Evolutionary conservation across 2,113 vertebrate genomes (phyloP).

Genomic region (Corythoichthys haematopterus): DNA sequence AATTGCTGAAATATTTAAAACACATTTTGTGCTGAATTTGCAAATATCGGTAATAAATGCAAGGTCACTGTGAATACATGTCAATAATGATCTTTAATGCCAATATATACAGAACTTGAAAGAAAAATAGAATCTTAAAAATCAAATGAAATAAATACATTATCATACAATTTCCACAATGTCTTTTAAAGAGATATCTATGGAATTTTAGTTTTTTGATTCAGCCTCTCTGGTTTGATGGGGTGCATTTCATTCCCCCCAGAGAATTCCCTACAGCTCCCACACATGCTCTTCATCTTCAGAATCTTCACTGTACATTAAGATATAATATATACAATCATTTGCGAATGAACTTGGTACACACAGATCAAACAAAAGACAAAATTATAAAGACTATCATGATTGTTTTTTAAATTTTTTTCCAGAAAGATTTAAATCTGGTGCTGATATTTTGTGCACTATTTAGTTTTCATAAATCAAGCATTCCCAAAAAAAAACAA

Average conservation of each 20-base stretch:
- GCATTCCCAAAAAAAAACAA: neutral
- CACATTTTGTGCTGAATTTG: neutral
- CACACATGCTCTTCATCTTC: slow-evolving; percentile 60
- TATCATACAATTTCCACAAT: slow-evolving; percentile 92
- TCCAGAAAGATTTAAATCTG: slow-evolving; percentile 1
- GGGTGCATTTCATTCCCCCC: slow-evolving; percentile 53
- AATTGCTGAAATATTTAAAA: too few species aligned
- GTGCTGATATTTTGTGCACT: neutral
- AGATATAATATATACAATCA: slow-evolving; percentile 15
- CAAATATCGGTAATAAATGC: neutral
- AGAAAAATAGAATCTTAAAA: slow-evolving; percentile 88
- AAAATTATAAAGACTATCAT: neutral
- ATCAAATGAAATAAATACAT: slow-evolving; percentile 94
- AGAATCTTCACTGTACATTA: slow-evolving; percentile 19
- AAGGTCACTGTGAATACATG: slow-evolving; percentile 44
- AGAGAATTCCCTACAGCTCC: slow-evolving; percentile 58
- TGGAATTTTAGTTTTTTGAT: slow-evolving; percentile 59
- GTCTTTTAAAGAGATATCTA: slow-evolving; percentile 75
- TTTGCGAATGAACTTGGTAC: slow-evolving; percentile 12
- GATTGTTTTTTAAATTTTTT: slow-evolving; percentile 10
- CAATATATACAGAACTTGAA: slow-evolving; percentile 89
- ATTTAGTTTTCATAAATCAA: neutral
- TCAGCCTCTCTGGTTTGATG: slow-evolving; percentile 60
- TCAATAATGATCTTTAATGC: slow-evolving; percentile 89
- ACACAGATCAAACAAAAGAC: neutral